Percentiles rank a stretch among this genome's conserved stretches.
phyloP scores from a whole-genome alignment of 2,888 invertebrate genomes.

The Drosophila fungiperda region DNA sequence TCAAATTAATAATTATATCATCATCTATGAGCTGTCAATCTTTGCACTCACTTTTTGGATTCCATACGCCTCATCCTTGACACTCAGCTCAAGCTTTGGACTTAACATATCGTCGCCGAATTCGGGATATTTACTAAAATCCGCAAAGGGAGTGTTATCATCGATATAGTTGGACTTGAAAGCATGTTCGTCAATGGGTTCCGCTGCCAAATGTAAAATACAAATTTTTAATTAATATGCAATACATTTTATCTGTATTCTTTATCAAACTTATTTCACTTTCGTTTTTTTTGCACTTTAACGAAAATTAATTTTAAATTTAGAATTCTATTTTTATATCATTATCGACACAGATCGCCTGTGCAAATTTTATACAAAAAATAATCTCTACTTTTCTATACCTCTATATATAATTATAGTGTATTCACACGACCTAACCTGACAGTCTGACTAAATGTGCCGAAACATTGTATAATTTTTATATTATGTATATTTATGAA shows the following conservation, averaged over 20 bases:
- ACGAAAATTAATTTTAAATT: conserved; percentile 43
- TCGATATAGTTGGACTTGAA: conserved; percentile 71
- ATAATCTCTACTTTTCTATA: conserved; percentile 25
- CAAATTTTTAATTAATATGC: conserved; percentile 2
- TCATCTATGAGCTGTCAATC: background rate
- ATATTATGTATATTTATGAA: background rate
- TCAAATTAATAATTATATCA: background rate
- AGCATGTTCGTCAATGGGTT: conserved; percentile 71
- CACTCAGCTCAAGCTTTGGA: conserved; percentile 67
- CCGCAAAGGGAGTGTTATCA: conserved; percentile 75
- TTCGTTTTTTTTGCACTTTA: conserved; percentile 32
- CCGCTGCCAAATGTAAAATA: conserved; percentile 51
- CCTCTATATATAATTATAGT: conserved; percentile 10
- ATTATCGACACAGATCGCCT: conserved; percentile 40
- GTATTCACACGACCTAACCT: conserved; percentile 6
- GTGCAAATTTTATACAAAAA: conserved; percentile 23
- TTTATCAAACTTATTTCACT: conserved; percentile 28
- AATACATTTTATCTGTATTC: conserved; percentile 13
- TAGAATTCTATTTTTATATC: conserved; percentile 50
- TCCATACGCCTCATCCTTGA: conserved; percentile 67
- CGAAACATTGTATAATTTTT: background rate
- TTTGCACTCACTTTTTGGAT: conserved; percentile 48
- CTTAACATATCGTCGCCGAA: conserved; percentile 64
- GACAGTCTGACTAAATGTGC: background rate
- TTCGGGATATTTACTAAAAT: conserved; percentile 68